These are phyloP conservation scores for Melierax canorus DNA, from an alignment of 2,113 vertebrate species.

Conservation along the genomic window DNA sequence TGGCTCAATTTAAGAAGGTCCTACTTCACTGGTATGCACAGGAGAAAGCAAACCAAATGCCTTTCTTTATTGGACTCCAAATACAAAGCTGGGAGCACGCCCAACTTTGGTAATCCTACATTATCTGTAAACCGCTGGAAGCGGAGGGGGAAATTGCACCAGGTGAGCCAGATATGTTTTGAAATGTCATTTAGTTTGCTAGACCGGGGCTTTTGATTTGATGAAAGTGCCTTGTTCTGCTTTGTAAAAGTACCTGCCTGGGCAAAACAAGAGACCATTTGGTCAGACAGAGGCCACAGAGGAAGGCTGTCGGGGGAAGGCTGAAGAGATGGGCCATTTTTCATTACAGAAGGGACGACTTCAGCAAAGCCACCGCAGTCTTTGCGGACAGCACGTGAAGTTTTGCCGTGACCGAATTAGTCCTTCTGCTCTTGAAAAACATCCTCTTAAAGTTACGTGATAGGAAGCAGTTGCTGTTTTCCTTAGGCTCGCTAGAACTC, in stretches of 20 bases:
- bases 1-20: background rate
- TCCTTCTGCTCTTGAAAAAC: background rate
- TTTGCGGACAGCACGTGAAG: background rate
- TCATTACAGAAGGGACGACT: background rate
- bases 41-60: constrained; percentile 27
- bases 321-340: background rate
- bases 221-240: background rate
- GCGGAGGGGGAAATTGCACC: background rate
- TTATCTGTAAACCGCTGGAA: constrained; percentile 14
- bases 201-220: background rate
- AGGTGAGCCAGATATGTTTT: background rate
- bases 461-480: constrained; percentile 22
- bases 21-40: background rate
- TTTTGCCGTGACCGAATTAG: background rate
- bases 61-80: constrained; percentile 10
- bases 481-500: constrained; percentile 7
- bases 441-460: background rate
- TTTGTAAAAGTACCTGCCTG: background rate
- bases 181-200: background rate
- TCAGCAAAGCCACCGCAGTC: background rate
- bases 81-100: background rate
- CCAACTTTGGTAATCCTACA: background rate
- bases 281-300: background rate
- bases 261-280: background rate
- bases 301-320: background rate